Base-by-base conservation (phyloP, 2,113 vertebrate species). In the Alligator mississippiensis region DNA sequence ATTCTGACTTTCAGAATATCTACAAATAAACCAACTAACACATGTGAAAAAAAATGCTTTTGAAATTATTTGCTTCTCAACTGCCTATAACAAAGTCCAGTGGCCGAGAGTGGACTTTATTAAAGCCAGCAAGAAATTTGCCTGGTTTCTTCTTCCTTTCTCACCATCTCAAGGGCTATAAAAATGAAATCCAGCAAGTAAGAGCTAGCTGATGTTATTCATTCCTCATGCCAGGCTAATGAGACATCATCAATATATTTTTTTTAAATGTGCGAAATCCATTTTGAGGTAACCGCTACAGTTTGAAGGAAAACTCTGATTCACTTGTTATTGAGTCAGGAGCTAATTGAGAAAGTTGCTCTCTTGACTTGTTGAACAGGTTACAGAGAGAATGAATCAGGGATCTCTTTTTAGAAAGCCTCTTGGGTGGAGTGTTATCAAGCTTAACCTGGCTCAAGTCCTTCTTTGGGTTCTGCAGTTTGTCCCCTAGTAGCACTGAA, bases 161-260 rank as follows among this genome's bases (percentile, higher is more conserved):
- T 95, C 92, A 90, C 81, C 87, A 88, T 77, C 76, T 95, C 89
- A 81, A 92, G 82, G 81, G 89, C 86, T 92, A 82, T 55, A 92
- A 72, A 89, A 94, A 92, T 93, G 94, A 92, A 93, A 95, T 93
- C 80, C 92, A 90, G 93, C 84, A 93, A 93, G 89, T 93, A 93
- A 96, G 90, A 89, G 89, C 85, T 92, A 93, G 94, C 94, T 92
- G 90, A 92, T 93, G 92, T 85, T 88, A 84, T 88, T 95, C 92
- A 91, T 93, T 95, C 94, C 90, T 92, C 85, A n/a, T 88, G 47
- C 66, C 76, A 88, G 78, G 62, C 76, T 95, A 95, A 97, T 95
- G 93, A 97, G 89, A 93, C 95, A 89, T 95, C 90, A 88, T 87
- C 90, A 93, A 92, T 94, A 85, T 64, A 89, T 89, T 94, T 95